Base-by-base conservation (phyloP, 2,113 vertebrate genomes). In the Pandion haliaetus region DNA sequence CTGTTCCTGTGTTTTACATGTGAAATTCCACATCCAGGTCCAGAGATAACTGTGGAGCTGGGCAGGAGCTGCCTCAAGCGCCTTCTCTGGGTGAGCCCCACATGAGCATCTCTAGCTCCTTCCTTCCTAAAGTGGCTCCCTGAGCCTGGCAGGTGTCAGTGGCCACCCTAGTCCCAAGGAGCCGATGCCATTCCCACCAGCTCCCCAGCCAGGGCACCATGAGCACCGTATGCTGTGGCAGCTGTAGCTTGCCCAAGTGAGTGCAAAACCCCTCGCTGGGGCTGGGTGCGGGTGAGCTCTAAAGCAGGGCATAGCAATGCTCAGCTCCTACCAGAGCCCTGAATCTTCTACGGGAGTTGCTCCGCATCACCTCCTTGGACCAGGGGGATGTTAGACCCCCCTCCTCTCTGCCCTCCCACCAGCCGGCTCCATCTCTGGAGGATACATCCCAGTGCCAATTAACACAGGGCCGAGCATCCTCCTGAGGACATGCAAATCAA, bases 401-500 rank as follows among this genome's bases (percentile, higher is more conserved):
- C 15, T 83, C 52, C 79, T 87, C 59, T 40, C 84, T 20, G 34
- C 63, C 45, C 28, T 38, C 1, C 2, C 19, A 18, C 10, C 58
- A 59, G 20, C 34, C 23, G 1, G 45, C 54, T 85, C 69, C 73
- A 63, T 65, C 47, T 52, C 86, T 44, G 58, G 50, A 82, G 63
- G 82, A 81, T 21, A 57, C 77, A 96, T 63, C 79, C 72, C 86
- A 93, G 69, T 29, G 55, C 77, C 44, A 55, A 91, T 85, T 82
- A 94, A 95, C 25, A 25, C 0, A 17, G 79, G 55, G 71, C 90
- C 94, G 88, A 97, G 66, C 82, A 89, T 47, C 89, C 74, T 93
- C 86, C 82, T 28, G 69, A 88, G 90, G 96, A 90, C 76, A 67
- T 17, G 29, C 61, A 95, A 95, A 88, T 20, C 42, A 59, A 59